These are phyloP conservation scores for Eptatretus atami DNA, from an alignment of 2,797 vertebrate species.

Conservation along the genomic window DNA sequence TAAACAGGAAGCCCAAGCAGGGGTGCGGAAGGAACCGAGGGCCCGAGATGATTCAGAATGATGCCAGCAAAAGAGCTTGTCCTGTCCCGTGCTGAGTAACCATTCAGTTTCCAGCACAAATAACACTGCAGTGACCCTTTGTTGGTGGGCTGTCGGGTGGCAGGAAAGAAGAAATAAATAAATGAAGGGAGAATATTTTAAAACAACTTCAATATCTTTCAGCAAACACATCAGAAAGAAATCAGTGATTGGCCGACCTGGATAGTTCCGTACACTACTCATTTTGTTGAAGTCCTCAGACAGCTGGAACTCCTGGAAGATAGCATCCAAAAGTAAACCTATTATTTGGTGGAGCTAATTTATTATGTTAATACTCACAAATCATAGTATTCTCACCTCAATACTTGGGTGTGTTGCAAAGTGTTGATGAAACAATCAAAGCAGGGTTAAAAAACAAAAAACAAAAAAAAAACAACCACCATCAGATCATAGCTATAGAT, in stretches of 20 bases:
- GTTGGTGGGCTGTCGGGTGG: conserved; percentile 47
- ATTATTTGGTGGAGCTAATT: conserved; percentile 11
- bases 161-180: conserved; percentile 9
- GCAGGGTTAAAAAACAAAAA: too few relatives aligned
- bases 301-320: conserved; percentile 54
- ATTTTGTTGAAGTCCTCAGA: conserved; percentile 96
- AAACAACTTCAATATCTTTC: background rate
- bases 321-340: conserved; percentile 11
- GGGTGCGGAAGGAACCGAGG: conserved; percentile 47
- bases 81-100: conserved; percentile 69
- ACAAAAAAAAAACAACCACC: too few relatives aligned
- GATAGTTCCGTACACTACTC: conserved; percentile 44
- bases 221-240: too few relatives aligned
- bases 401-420: too few relatives aligned
- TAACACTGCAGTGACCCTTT: conserved; percentile 50
- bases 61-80: conserved; percentile 76
- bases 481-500: too few relatives aligned
- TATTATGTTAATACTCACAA: conserved; percentile 5
- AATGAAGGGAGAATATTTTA: background rate
- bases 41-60: conserved; percentile 70
- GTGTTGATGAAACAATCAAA: too few relatives aligned
- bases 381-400: too few relatives aligned
- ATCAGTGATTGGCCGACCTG: conserved; percentile 26
- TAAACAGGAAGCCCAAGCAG: conserved; percentile 53
- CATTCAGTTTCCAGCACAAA: conserved; percentile 96